These are phyloP conservation scores for Platalea minor DNA, from an alignment of 2,797 vertebrate genomes.

Conservation along the genomic window DNA sequence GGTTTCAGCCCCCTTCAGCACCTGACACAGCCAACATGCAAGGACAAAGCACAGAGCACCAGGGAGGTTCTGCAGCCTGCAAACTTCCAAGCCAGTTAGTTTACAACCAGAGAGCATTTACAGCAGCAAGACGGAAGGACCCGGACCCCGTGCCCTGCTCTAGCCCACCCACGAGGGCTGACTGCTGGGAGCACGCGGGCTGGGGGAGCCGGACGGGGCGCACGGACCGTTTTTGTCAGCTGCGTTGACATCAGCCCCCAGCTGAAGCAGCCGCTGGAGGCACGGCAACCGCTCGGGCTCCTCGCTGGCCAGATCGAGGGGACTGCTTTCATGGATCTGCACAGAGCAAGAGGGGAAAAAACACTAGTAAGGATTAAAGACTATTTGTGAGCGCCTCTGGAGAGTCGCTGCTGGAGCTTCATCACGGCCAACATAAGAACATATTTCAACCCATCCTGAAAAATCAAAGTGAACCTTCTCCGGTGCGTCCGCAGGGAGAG, in stretches of 20 bases:
- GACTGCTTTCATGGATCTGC: slow-evolving; percentile 93
- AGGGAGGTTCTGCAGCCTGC: neutral
- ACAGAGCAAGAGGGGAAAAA: neutral
- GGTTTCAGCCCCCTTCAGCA: neutral
- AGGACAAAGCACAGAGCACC: neutral
- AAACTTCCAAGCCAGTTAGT: neutral
- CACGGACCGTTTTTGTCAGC: slow-evolving; percentile 86
- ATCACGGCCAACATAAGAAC: accelerated
- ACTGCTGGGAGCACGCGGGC: neutral
- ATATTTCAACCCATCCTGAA: neutral
- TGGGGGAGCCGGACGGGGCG: accelerated
- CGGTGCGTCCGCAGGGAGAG: accelerated
- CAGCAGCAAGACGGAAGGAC: neutral
- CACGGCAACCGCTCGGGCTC: slow-evolving; percentile 87
- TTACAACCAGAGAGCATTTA: too few species aligned
- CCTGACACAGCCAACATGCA: neutral
- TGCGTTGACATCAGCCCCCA: slow-evolving; percentile 86
- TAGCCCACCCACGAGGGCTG: neutral
- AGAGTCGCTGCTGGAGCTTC: accelerated
- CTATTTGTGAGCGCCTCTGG: neutral
- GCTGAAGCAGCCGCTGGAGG: slow-evolving; percentile 83
- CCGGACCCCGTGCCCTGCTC: neutral
- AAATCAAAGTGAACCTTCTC: neutral
- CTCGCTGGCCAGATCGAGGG: slow-evolving; percentile 90
- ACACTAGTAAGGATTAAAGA: accelerated